Percentiles rank a stretch among this genome's conserved stretches.
Conservation (phyloP, 2,797 vertebrate genomes). For the Loriculus beryllinus region DNA sequence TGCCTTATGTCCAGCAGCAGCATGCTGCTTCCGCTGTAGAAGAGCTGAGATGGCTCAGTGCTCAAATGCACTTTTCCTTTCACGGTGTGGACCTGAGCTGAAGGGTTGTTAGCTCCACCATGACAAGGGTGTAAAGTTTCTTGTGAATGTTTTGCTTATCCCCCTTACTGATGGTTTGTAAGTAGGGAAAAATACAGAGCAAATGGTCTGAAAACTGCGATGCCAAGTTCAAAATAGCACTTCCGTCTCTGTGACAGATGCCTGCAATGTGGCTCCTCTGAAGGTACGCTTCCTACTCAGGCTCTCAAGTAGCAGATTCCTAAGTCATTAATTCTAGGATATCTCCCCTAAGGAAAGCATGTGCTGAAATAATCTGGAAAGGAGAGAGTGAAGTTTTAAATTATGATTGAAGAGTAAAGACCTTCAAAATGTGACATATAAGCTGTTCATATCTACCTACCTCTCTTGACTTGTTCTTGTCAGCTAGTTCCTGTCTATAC, state of each 20-base stretch:
- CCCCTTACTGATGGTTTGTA: background rate
- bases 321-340: background rate
- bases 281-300: background rate
- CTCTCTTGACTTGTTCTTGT: background rate
- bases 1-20: background rate
- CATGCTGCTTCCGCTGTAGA: background rate
- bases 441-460: background rate
- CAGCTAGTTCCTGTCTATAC: background rate
- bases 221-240: background rate
- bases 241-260: background rate
- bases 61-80: background rate
- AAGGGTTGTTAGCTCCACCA: background rate
- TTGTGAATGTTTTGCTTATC: background rate
- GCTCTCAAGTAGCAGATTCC: background rate
- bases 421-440: background rate
- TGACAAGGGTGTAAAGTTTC: background rate
- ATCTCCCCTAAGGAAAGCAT: background rate
- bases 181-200: background rate
- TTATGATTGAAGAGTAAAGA: background rate
- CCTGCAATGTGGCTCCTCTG: background rate
- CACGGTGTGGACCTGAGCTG: background rate
- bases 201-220: background rate
- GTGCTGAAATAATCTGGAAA: background rate
- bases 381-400: background rate
- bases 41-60: too few species aligned